phyloP scores from a whole-genome alignment of 1,140 invertebrate genomes.

The Trichonephila clavata region DNA sequence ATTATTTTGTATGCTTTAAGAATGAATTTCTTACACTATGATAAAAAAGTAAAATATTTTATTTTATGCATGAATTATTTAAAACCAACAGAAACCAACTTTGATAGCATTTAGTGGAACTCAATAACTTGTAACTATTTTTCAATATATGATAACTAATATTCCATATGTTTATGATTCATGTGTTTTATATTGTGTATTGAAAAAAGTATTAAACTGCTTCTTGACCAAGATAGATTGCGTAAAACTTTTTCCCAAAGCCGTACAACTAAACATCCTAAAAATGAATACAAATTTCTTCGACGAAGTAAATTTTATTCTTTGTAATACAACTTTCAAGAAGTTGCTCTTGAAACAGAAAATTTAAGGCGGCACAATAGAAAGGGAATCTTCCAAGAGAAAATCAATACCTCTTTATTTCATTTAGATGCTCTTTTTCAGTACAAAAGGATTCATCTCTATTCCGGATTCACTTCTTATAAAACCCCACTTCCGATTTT shows the following conservation, averaged over 20 bases:
- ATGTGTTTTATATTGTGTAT: too few species aligned
- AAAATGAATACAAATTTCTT: not conserved
- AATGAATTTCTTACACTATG: too few species aligned
- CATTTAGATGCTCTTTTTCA: slow-evolving; percentile 54
- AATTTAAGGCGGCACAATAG: slow-evolving; percentile 34
- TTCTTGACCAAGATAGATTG: not conserved
- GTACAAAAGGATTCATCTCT: slow-evolving; percentile 58
- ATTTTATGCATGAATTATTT: too few species aligned
- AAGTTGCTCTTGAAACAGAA: slow-evolving; percentile 41
- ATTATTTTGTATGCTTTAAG: too few species aligned
- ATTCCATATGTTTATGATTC: too few species aligned
- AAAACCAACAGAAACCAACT: too few species aligned
- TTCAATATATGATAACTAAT: too few species aligned
- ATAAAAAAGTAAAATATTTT: too few species aligned
- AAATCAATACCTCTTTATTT: slow-evolving; percentile 50
- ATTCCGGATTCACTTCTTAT: slow-evolving; percentile 47
- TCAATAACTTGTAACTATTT: too few species aligned
- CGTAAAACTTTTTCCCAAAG: not conserved
- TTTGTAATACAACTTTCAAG: slow-evolving; percentile 41
- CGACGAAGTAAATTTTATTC: not conserved
- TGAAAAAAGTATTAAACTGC: too few species aligned
- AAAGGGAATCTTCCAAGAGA: not conserved
- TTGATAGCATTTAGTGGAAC: too few species aligned
- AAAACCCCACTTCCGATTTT: slow-evolving; percentile 61
- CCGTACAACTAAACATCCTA: not conserved